phyloP scores from a whole-genome alignment of 1,140 invertebrate genomes.

The Notospermus geniculatus region DNA sequence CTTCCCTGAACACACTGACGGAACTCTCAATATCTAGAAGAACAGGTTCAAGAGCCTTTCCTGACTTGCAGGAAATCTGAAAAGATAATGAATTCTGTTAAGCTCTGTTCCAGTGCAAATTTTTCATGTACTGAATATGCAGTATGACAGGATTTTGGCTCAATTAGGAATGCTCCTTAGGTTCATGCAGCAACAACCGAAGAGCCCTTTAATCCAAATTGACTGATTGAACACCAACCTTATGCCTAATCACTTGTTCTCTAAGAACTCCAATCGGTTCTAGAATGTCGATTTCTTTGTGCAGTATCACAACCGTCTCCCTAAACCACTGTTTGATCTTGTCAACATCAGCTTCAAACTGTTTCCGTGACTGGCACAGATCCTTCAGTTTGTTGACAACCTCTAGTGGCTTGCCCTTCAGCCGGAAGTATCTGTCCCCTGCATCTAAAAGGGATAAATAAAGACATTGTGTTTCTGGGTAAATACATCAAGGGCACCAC shows the following conservation, averaged over 20 bases:
- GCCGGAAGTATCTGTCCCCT: conserved; percentile 29
- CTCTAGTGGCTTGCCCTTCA: conserved; percentile 28
- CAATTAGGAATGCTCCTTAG: too few species aligned
- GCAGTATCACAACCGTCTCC: conserved; percentile 66
- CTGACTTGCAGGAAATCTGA: conserved; percentile 33
- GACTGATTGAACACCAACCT: conserved; percentile 22
- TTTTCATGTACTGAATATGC: too few species aligned
- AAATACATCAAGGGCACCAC: too few species aligned
- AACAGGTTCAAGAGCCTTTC: conserved; percentile 36
- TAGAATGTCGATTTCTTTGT: conserved; percentile 30
- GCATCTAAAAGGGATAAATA: conserved; percentile 31
- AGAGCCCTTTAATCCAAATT: too few species aligned
- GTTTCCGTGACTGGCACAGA: conserved; percentile 58
- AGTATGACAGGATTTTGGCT: too few species aligned
- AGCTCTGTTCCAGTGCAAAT: too few species aligned
- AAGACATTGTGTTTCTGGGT: background rate
- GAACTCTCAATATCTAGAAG: conserved; percentile 31
- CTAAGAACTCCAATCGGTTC: conserved; percentile 64
- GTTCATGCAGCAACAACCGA: too few species aligned
- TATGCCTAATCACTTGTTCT: conserved; percentile 70
- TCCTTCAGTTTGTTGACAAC: conserved; percentile 65
- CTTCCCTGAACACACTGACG: conserved; percentile 24
- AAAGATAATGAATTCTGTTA: conserved; percentile 10
- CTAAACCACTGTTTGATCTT: conserved; percentile 52
- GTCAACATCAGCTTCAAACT: conserved; percentile 53